Evolutionary conservation across 2,888 invertebrate genomes (phyloP), one percentile per base, ranked within the genome.

Genomic region (Cheilosia scutellata): DNA sequence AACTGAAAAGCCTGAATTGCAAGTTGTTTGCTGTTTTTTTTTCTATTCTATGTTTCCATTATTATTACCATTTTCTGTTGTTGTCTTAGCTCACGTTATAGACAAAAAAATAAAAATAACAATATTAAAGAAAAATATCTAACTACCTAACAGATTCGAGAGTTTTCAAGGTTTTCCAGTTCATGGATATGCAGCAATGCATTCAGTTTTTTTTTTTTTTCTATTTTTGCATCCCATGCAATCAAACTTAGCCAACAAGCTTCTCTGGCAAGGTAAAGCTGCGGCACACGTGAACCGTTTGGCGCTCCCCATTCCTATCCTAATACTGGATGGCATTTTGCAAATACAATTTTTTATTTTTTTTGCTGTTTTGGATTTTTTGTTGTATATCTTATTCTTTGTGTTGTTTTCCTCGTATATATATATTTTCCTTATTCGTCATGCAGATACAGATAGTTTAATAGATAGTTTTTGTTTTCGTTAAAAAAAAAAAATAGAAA

Each of bases 101-200:
- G 80, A 68, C 87, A 87, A 74, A 78, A 75, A 77, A 82, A 58
- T 33, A 71, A 33, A 47, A 47, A 78, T 62, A 82, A 76, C 31
- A 76, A 77, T 40, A 77, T 68, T 70, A 57, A 62, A 83, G 49
- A 87, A 66, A 47, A 66, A 51, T 49, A 89, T 88, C 79, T 79
- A 72, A 72, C 72, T 72, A 72, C 25, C 79, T 58, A 72, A 53
- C 65, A 79, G 79, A 79, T 79, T 79, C 58, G 79, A 79, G 89
- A 89, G 87, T 89, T 91, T 92, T 91, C 92, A 91, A 91, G 91
- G 91, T 91, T 91, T 92, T 91, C 91, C 91, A 91, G 92, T 91
- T 91, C 90, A 91, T 91, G 90, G 91, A 89, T 90, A 88, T 88
- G 83, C 87, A 76, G 79, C 74, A 62, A 83, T 68, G 78, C 60